phyloP scores from a whole-genome alignment of 2,113 vertebrate genomes.

The Austrofundulus limnaeus region DNA sequence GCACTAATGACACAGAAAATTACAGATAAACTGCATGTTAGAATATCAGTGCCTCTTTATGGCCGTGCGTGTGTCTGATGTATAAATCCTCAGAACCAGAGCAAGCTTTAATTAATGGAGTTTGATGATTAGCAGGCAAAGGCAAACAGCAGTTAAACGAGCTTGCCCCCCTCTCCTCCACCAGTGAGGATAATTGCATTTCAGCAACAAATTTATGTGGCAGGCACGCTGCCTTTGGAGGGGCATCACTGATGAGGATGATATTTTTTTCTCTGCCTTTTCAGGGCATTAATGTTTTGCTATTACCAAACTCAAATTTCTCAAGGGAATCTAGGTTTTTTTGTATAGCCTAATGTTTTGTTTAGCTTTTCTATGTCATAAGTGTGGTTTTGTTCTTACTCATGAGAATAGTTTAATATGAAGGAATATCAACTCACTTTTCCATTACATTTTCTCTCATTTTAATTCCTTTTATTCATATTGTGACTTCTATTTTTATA shows the following conservation, averaged over 20 bases:
- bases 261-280: background rate
- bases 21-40: conserved; percentile 39
- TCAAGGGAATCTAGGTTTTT: conserved; percentile 28
- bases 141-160: conserved; percentile 67
- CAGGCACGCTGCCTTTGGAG: conserved; percentile 31
- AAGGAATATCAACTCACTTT: conserved; percentile 24
- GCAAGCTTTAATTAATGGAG: conserved; percentile 69
- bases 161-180: conserved; percentile 28
- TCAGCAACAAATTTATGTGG: conserved; percentile 61
- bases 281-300: conserved; percentile 22
- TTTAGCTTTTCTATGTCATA: conserved; percentile 22
- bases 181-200: conserved; percentile 68
- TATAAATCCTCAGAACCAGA: conserved; percentile 56
- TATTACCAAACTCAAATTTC: conserved; percentile 29
- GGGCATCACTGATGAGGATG: conserved; percentile 27
- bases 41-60: conserved; percentile 17
- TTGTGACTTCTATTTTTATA: conserved; percentile 10
- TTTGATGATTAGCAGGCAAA: conserved; percentile 63
- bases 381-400: conserved; percentile 16
- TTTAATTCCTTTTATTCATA: background rate
- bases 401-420: conserved; percentile 34
- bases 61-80: conserved; percentile 23
- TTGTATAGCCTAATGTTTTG: background rate
- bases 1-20: conserved; percentile 26
- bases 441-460: conserved; percentile 16